Evolutionary conservation across 2,888 invertebrate genomes (phyloP), one percentile per base, ranked within the genome.

Genomic region (Diarsia rubi): DNA sequence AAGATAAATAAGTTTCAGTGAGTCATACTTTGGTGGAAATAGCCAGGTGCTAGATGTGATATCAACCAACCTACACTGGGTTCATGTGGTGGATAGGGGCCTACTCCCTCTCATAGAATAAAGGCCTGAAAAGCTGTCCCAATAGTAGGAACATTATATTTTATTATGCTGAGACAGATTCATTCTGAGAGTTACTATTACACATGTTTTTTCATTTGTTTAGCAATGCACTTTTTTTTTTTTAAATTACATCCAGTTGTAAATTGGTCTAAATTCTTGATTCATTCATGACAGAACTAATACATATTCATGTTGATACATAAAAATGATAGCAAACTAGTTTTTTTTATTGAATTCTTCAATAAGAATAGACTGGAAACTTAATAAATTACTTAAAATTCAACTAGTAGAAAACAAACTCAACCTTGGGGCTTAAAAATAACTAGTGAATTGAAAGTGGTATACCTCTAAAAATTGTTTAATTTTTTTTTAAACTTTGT

Each of bases 271-370:
- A 63, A 60, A 64, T 76, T 71, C 47, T 47, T 59, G 42, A 31
- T 6, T 67, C 24, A 69, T 57, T 71, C 14, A 45, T 64, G 47
- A 59, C 37, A 37, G 6, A 65, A 75, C 3, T 37, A 21, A 75
- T 81, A 11, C 54, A 71, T 68, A 77, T 77, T 68, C 14, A 72
- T 81, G 16, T 42, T 27, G 42, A 59, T 71, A 65, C 37, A 69
- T 42, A 31, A 70, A 70, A 76, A 63, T 52, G 9, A 42, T 52
- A 49, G 14, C 0, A 9, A 59, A 49, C 24, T 52, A 16, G 54
- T 24, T 37, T 16, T 52, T 37, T 42, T 42, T 62, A 54, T 47
- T 63, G 9, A 69, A 24, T 69, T 54, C 5, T 42, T 71, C 16
- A 5, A n/a, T 2, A 60, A 60, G 8, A 6, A 31, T 31, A 31